These are phyloP conservation scores for Drosophila baimaii DNA, from an alignment of 1,140 invertebrate species.

Conservation along the genomic window DNA sequence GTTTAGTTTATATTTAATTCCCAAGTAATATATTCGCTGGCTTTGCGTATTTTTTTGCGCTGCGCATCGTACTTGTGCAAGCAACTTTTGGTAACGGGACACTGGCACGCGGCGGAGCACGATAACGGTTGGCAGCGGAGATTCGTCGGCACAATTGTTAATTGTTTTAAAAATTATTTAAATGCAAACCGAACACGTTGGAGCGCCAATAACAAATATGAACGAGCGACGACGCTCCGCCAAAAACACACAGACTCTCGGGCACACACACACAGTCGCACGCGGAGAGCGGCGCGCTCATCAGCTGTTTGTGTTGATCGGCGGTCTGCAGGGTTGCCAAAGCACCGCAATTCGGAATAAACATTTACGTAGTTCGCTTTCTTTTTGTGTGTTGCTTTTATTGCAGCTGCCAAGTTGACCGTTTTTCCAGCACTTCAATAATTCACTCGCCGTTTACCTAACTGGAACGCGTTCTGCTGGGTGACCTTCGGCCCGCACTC, in stretches of 20 bases:
- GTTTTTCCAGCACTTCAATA: constrained; percentile 23
- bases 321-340: constrained; percentile 24
- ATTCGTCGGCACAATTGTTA: constrained; percentile 44
- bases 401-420: background rate
- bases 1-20: constrained; percentile 13
- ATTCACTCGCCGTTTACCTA: constrained; percentile 51
- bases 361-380: background rate
- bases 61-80: constrained; percentile 2
- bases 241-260: constrained; percentile 25
- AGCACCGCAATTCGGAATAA: constrained; percentile 11
- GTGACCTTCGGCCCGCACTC: constrained; percentile 60
- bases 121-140: constrained; percentile 14
- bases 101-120: constrained; percentile 23
- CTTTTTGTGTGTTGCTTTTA: constrained; percentile 6
- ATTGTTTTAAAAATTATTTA: constrained; percentile 54
- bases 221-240: constrained; percentile 37
- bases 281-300: background rate
- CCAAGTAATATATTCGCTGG: constrained; percentile 2
- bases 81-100: constrained; percentile 20
- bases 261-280: background rate
- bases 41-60: constrained; percentile 40
- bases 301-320: constrained; percentile 41
- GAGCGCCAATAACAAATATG: constrained; percentile 52
- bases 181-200: constrained; percentile 64
- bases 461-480: constrained; percentile 34